phyloP scores from a whole-genome alignment of 2,113 vertebrate genomes.

The Rattus norvegicus region GRCr8 NC_086032.1:43243001-43243500 shows the following conservation, averaged over 20 bases:
- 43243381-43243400: neutral
- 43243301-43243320: neutral
- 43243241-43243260: neutral
- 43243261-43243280: neutral
- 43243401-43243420: neutral
- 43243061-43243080: neutral
- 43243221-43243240: conserved; percentile 9
- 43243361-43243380: neutral
- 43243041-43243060: neutral
- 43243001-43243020: neutral
- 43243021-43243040: neutral
- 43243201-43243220: neutral
- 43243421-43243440: no score
- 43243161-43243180: neutral
- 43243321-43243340: neutral
- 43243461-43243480: neutral
- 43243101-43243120: neutral
- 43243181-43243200: neutral
- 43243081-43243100: neutral
- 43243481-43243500: neutral
- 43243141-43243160: neutral
- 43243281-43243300: neutral
- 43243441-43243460: neutral
- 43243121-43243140: neutral
- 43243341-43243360: neutral